Conservation (phyloP, 2,113 vertebrate genomes). For the Ophthalmolycus amberensis region DNA sequence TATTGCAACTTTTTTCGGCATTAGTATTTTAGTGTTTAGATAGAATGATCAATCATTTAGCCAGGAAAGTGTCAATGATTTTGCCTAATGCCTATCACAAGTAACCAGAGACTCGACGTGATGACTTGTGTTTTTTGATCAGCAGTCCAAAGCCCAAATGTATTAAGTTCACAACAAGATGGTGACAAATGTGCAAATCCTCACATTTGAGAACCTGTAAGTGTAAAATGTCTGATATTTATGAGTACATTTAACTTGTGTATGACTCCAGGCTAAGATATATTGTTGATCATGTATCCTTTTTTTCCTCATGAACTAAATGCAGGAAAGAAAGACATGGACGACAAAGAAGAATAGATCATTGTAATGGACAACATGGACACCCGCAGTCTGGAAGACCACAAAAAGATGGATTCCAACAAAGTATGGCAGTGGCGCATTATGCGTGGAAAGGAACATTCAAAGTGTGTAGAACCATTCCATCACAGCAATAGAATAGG, state of each 20-base stretch:
- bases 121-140: too few species aligned
- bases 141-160: too few species aligned
- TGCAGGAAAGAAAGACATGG: constrained; percentile 21
- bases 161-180: too few species aligned
- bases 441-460: constrained; percentile 15
- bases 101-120: neutral
- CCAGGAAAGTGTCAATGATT: neutral
- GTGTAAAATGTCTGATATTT: neutral
- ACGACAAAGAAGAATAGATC: neutral
- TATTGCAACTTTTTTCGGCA: too few species aligned
- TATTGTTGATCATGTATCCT: neutral
- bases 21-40: neutral
- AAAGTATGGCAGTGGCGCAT: constrained; percentile 52
- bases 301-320: neutral
- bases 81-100: neutral
- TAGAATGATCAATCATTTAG: neutral
- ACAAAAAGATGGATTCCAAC: constrained; percentile 30
- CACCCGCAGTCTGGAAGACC: neutral
- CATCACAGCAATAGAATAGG: constrained; percentile 29
- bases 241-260: neutral
- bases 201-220: neutral
- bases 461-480: constrained; percentile 17
- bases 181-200: neutral
- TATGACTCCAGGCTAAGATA: neutral
- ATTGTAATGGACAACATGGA: constrained; percentile 1